Conservation (phyloP, 1,140 invertebrate species). For the Hyposmocoma kahamanoa region DNA sequence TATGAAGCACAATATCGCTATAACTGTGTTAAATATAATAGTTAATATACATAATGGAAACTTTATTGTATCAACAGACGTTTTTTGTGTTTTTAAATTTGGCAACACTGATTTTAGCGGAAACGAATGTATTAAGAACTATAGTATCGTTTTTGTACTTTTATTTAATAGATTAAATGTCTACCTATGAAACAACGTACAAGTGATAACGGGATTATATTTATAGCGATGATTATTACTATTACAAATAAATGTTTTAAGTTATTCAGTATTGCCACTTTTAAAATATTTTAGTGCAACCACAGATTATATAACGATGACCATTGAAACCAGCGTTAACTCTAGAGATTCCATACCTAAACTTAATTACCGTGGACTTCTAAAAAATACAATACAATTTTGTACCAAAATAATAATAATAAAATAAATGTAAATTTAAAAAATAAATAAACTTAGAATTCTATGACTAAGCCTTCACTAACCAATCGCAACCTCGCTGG, state of each 20-base stretch:
- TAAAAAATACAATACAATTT: neutral
- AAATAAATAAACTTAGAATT: too few relatives aligned
- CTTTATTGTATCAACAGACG: constrained; percentile 37
- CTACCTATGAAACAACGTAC: too few relatives aligned
- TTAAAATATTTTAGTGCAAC: too few relatives aligned
- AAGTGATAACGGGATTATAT: too few relatives aligned
- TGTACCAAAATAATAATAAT: neutral
- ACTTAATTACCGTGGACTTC: neutral
- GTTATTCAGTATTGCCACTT: too few relatives aligned
- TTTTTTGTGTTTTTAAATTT: constrained; percentile 16
- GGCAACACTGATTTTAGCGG: constrained; percentile 21
- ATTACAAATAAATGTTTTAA: too few relatives aligned
- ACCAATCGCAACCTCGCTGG: neutral
- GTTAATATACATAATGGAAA: constrained; percentile 21
- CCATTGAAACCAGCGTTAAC: neutral
- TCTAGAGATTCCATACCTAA: neutral
- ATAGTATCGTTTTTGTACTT: too few relatives aligned
- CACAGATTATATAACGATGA: too few relatives aligned
- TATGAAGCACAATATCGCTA: constrained; percentile 39
- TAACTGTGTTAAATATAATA: constrained; percentile 25
- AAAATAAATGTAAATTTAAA: neutral
- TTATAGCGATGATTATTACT: too few relatives aligned
- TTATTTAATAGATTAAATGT: too few relatives aligned
- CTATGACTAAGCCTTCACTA: neutral
- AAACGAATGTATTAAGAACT: too few relatives aligned